Percentiles rank a stretch among this genome's conserved stretches.
Conservation (phyloP, 2,797 vertebrate species). For the Phoeniculus purpureus region DNA sequence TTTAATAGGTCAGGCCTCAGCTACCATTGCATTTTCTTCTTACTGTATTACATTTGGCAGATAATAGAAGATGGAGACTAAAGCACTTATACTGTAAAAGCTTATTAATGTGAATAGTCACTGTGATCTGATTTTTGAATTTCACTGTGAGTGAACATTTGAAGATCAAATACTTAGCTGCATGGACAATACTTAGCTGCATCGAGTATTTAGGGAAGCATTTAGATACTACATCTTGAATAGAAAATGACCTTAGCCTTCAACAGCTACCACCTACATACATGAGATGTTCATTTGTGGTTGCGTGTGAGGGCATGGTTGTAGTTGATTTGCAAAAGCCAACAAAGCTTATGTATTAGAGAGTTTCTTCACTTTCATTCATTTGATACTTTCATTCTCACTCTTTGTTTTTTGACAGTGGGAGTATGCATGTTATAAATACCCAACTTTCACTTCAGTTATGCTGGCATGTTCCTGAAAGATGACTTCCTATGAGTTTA, state of each 20-base stretch:
- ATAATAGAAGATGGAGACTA: slow-evolving; percentile 18
- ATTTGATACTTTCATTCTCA: slow-evolving; percentile 31
- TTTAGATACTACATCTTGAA: slow-evolving; percentile 37
- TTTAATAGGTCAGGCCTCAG: slow-evolving; percentile 33
- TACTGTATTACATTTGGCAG: neutral
- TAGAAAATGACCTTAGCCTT: slow-evolving; percentile 48
- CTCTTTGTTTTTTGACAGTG: slow-evolving; percentile 15
- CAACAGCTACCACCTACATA: slow-evolving; percentile 54
- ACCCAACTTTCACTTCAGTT: slow-evolving; percentile 17
- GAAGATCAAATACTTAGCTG: neutral
- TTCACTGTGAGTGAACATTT: slow-evolving; percentile 31
- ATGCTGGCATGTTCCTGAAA: neutral
- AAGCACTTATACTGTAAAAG: neutral
- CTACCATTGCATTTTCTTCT: slow-evolving; percentile 7
- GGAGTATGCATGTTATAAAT: neutral
- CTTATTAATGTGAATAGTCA: neutral
- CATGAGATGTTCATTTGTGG: slow-evolving; percentile 41
- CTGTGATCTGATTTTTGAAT: slow-evolving; percentile 3
- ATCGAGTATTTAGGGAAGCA: neutral
- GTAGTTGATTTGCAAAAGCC: slow-evolving; percentile 38
- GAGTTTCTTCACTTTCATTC: slow-evolving; percentile 45
- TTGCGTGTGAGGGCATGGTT: slow-evolving; percentile 41
- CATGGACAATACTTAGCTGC: neutral
- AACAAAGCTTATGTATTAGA: neutral
- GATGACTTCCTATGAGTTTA: neutral